A percentile compares a stretch with the other conserved stretches of the same genome.
Conservation (phyloP, 2,888 invertebrate genomes). For the Dione juno region DNA sequence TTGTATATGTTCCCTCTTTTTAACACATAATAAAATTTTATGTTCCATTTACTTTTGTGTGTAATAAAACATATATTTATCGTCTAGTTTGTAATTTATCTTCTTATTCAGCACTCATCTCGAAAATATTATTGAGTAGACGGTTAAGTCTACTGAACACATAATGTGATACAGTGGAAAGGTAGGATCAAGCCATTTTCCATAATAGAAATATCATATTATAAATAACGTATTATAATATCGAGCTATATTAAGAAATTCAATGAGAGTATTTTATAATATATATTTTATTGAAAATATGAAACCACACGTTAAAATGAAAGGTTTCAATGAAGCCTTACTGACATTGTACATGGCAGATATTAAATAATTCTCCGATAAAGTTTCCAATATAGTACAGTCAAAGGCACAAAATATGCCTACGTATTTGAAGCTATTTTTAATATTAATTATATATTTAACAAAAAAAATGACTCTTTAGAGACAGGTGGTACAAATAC, state of each 20-base stretch:
- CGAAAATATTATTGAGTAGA: no score
- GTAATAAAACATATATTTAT: constrained; percentile 6
- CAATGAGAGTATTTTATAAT: constrained; percentile 9
- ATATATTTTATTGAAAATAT: constrained; percentile 26
- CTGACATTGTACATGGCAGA: constrained; percentile 28
- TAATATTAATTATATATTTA: background rate
- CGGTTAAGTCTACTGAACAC: no score
- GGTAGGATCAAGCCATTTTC: background rate
- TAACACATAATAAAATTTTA: constrained; percentile 13
- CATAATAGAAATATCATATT: background rate
- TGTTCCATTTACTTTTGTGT: constrained; percentile 11
- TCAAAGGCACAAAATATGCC: background rate
- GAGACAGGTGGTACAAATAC: no score
- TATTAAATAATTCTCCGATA: constrained; percentile 32
- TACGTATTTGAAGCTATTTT: background rate
- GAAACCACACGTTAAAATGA: constrained; percentile 28
- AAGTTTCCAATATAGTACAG: constrained; percentile 4
- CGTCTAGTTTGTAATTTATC: background rate
- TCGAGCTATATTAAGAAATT: background rate
- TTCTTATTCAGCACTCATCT: background rate
- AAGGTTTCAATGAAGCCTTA: constrained; percentile 39
- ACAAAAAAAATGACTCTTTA: no score
- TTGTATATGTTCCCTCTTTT: background rate
- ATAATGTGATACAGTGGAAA: no score
- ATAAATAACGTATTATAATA: background rate